Conservation (phyloP, 2,888 invertebrate genomes). For the Pheosia gnoma region DNA sequence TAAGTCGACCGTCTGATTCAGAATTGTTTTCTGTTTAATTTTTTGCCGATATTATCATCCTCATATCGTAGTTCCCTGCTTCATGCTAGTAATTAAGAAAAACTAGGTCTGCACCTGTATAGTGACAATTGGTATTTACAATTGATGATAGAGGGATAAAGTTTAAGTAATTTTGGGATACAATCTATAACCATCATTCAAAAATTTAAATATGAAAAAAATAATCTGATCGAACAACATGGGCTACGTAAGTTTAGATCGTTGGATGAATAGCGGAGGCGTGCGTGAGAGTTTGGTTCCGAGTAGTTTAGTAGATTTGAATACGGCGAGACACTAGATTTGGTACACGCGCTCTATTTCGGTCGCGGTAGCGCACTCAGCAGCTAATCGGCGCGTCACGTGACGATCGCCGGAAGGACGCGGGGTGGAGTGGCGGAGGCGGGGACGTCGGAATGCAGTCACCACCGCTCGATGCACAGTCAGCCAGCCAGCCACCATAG, state of each 20-base stretch:
- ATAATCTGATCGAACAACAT: background rate
- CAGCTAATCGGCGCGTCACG: slow-evolving; percentile 82
- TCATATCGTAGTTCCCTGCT: background rate
- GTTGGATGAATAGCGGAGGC: slow-evolving; percentile 44
- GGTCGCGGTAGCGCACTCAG: slow-evolving; percentile 80
- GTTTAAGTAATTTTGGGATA: too few species aligned
- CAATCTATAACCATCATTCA: too few species aligned
- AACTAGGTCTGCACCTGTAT: too few species aligned
- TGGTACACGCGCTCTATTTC: slow-evolving; percentile 78
- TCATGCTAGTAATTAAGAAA: too few species aligned
- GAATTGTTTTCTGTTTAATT: slow-evolving; percentile 3
- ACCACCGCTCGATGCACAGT: slow-evolving; percentile 71
- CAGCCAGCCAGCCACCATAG: slow-evolving; percentile 46
- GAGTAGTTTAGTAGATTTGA: slow-evolving; percentile 49
- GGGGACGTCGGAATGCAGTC: slow-evolving; percentile 77
- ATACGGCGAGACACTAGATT: slow-evolving; percentile 30
- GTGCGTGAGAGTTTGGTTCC: slow-evolving; percentile 54
- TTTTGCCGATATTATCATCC: background rate
- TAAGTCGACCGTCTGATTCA: slow-evolving; percentile 2
- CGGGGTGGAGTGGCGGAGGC: slow-evolving; percentile 65
- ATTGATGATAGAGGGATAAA: too few species aligned
- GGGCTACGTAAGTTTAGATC: background rate
- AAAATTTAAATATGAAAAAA: background rate
- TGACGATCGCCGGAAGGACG: slow-evolving; percentile 81
- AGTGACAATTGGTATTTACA: too few species aligned